Evolutionary conservation across 2,888 invertebrate species (phyloP).

Genomic region (Polyommatus iphigenia): DNA sequence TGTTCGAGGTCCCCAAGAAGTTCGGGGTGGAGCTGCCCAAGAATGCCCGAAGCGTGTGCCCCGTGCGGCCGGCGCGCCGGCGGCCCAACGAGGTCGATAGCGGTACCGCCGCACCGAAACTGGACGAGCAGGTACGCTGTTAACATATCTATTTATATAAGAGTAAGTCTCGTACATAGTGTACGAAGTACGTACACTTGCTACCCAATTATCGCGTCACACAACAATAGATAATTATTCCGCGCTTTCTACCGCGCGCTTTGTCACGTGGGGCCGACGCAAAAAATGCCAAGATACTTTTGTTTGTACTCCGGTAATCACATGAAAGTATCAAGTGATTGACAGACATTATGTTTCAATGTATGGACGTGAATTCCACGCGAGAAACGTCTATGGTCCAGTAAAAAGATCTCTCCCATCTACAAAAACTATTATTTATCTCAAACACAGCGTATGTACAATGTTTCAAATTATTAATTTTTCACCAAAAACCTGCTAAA

Average conservation of each 20-base stretch:
- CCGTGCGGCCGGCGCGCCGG: conserved; percentile 73
- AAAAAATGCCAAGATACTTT: conserved; percentile 21
- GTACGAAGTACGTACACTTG: conserved; percentile 41
- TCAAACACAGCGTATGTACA: background rate
- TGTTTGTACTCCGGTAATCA: background rate
- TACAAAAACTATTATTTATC: background rate
- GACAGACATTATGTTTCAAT: background rate
- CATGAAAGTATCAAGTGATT: conserved; percentile 20
- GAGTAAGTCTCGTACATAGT: conserved; percentile 54
- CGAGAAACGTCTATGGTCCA: background rate
- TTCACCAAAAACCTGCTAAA: too few relatives aligned
- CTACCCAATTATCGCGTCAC: conserved; percentile 31
- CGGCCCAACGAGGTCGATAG: conserved; percentile 77
- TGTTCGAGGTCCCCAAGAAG: conserved; percentile 62
- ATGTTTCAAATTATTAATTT: background rate
- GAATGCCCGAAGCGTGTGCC: conserved; percentile 68
- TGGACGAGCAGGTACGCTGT: conserved; percentile 78
- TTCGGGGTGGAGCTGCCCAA: conserved; percentile 66
- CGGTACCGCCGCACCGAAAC: conserved; percentile 78
- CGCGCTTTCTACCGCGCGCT: conserved; percentile 25
- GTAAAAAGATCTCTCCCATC: background rate
- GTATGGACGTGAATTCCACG: conserved; percentile 3
- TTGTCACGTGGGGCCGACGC: conserved; percentile 17
- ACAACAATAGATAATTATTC: conserved; percentile 30
- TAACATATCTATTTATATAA: conserved; percentile 75